Base-by-base conservation (phyloP, 2,888 invertebrate genomes). In the Drosophila pegasa region DNA sequence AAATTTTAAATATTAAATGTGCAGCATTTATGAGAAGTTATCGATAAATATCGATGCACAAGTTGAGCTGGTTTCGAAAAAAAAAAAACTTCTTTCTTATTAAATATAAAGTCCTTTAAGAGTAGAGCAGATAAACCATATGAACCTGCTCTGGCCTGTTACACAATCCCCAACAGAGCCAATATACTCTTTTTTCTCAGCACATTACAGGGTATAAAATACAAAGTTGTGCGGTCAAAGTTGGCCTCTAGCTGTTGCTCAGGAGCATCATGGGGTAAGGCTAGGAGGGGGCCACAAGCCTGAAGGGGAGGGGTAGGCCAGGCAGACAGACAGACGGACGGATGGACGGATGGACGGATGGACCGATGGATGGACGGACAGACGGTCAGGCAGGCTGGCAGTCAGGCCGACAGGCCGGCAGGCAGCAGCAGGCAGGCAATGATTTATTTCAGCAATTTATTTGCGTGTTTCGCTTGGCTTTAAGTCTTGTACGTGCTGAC, bases 391-490 rank as follows among this genome's bases (percentile, higher is more conserved):
- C 16, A 2, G 27, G 7, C 1, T 5, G 47, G 7, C 25, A 8
- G 47, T 0, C 20, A 31, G 48, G 3, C 20, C 14, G 48, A 1
- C 48, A 50, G 33, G 33, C 48, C 20, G 33, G 22, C 48, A 33
- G 48, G 22, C 48, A 43, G 7, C 47, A 48, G 72, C 77, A 78
- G 78, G 62, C 74, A 68, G 77, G 72, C 79, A 89, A 80, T 88
- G 89, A 89, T 88, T 88, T 89, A 88, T 89, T 87, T 80, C 79
- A 84, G 89, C 83, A 88, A 86, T 80, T 80, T 83, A 83, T 88
- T 88, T 88, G 84, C 84, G 62, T 80, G 72, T 80, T 76, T 85
- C 68, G 66, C 55, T 75, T 61, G 67, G 56, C 58, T 73, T 78
- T 61, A 61, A 71, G 51, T 58, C 68, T 78, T 78, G 83, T 78